phyloP scores from a whole-genome alignment of 1,140 invertebrate genomes.

The Panonychus citri region DNA sequence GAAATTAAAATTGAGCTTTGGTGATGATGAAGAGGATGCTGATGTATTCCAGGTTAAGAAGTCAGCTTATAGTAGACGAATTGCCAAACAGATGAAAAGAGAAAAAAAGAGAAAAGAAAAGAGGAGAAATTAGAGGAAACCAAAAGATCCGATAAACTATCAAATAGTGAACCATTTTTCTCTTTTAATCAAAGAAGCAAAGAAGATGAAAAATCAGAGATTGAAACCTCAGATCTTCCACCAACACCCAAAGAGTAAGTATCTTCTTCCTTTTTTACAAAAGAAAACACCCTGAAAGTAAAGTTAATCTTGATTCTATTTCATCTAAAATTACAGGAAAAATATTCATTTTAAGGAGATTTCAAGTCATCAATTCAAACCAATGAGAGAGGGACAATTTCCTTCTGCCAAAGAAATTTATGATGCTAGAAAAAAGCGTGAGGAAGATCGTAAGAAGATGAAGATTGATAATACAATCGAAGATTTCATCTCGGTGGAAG shows the following conservation, averaged over 20 bases:
- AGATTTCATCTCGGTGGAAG: conserved; percentile 23
- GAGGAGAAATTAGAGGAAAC: not conserved
- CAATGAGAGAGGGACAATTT: conserved; percentile 48
- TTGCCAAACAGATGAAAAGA: conserved; percentile 55
- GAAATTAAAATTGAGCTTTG: not conserved
- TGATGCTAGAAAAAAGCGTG: conserved; percentile 67
- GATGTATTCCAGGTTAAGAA: conserved; percentile 74
- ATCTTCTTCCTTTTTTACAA: too few species aligned
- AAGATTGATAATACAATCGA: conserved; percentile 37
- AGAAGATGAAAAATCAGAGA: too few species aligned
- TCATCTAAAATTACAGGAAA: not conserved
- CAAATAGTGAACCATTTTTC: too few species aligned
- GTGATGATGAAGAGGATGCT: not conserved
- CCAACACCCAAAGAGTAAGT: not conserved
- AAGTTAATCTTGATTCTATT: too few species aligned
- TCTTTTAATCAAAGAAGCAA: not conserved
- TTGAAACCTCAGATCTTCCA: too few species aligned
- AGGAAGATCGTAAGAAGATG: conserved; percentile 32
- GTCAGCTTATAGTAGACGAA: conserved; percentile 68
- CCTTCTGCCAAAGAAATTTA: conserved; percentile 90
- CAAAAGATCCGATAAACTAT: not conserved
- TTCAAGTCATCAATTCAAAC: conserved; percentile 1
- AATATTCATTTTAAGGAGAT: not conserved
- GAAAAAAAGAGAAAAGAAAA: conserved; percentile 27
- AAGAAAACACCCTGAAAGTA: too few species aligned